phyloP scores from a whole-genome alignment of 64 coral and sea anemone species.

The Actinia tenebrosa region DNA sequence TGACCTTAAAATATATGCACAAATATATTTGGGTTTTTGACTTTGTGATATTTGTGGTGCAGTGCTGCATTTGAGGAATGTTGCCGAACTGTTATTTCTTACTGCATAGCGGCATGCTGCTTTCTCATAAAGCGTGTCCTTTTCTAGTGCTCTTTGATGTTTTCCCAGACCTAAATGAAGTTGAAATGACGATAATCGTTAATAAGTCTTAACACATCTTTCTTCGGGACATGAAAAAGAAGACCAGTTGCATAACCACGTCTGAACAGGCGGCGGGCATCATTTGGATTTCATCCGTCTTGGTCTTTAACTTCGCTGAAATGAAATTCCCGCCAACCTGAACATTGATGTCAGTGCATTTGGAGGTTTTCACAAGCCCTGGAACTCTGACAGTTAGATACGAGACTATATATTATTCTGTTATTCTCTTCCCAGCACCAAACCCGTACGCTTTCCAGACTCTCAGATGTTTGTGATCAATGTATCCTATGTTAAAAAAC shows the following conservation, averaged over 20 bases:
- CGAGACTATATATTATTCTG: background rate
- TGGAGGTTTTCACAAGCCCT: background rate
- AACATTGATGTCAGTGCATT: background rate
- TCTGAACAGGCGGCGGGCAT: background rate
- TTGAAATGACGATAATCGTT: slow-evolving; percentile 23
- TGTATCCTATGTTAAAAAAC: slow-evolving; percentile 6
- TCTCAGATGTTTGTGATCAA: background rate
- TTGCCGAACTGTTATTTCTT: no score
- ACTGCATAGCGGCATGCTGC: no score
- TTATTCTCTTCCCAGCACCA: background rate
- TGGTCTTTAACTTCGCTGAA: background rate
- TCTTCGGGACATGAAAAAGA: slow-evolving; percentile 22
- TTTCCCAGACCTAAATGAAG: background rate
- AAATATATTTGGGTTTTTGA: no score
- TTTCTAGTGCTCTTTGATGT: no score
- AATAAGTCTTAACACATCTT: slow-evolving; percentile 8
- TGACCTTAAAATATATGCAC: no score
- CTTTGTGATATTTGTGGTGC: no score
- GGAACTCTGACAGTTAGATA: background rate
- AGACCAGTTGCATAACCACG: background rate
- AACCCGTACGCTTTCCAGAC: slow-evolving; percentile 11
- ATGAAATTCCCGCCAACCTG: background rate
- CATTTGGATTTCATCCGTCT: background rate
- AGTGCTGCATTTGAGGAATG: no score
- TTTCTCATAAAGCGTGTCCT: no score